Evolutionary conservation across 2,888 invertebrate species (phyloP).

Genomic region (Apotomis capreana): DNA sequence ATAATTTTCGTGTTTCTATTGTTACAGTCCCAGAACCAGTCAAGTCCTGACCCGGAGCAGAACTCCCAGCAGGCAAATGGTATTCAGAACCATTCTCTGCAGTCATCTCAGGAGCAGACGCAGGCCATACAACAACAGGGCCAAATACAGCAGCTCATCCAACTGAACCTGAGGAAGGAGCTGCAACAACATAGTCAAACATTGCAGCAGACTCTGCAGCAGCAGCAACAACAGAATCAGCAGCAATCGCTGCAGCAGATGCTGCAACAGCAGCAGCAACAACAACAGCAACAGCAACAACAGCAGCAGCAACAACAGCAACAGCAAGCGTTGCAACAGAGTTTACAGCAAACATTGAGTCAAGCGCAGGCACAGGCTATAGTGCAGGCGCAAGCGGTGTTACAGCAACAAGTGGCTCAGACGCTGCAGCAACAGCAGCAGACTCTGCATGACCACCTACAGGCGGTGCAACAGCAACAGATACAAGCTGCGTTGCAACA

Average conservation of each 20-base stretch:
- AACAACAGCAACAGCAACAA: conserved; percentile 56
- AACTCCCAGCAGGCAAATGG: conserved; percentile 79
- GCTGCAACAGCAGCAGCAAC: conserved; percentile 61
- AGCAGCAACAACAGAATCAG: conserved; percentile 61
- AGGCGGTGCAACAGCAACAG: conserved; percentile 78
- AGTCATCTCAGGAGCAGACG: conserved; percentile 73
- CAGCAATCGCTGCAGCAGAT: conserved; percentile 62
- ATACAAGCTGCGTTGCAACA: conserved; percentile 78
- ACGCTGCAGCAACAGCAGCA: conserved; percentile 77
- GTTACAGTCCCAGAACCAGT: conserved; percentile 80
- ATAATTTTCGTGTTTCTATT: conserved; percentile 43
- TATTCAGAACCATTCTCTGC: conserved; percentile 67
- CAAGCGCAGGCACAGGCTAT: conserved; percentile 77
- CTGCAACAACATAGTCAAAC: conserved; percentile 60
- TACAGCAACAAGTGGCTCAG: conserved; percentile 78
- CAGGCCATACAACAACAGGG: conserved; percentile 54
- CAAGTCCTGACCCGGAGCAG: conserved; percentile 74
- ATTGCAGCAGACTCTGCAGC: conserved; percentile 55
- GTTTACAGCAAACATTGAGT: conserved; percentile 70
- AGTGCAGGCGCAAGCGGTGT: conserved; percentile 73
- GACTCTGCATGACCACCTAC: conserved; percentile 74
- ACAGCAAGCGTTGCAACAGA: conserved; percentile 64
- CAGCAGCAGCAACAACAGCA: conserved; percentile 64
- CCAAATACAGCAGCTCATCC: conserved; percentile 58
- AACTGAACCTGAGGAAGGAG: conserved; percentile 50